A percentile compares a stretch with the other conserved stretches of the same genome.
Conservation (phyloP, 2,888 invertebrate genomes). For the Pardosa pseudoannulata region DNA sequence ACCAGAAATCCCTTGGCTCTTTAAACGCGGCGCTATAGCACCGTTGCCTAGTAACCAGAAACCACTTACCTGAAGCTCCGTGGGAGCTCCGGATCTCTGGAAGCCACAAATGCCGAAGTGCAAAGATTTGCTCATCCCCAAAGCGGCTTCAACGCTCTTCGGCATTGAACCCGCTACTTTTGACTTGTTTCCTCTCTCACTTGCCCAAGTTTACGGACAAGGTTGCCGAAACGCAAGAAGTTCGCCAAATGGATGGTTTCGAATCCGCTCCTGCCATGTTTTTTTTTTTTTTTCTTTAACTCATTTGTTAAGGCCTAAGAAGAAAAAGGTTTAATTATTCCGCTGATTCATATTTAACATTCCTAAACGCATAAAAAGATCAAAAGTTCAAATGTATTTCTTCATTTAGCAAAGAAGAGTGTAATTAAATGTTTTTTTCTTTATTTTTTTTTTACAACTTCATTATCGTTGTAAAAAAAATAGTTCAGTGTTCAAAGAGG, state of each 20-base stretch:
- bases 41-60: conserved; percentile 8
- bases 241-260: conserved; percentile 15
- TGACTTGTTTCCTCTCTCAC: background rate
- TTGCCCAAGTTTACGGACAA: conserved; percentile 11
- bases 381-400: no score
- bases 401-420: no score
- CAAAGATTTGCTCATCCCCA: background rate
- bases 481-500: no score
- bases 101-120: conserved; percentile 17
- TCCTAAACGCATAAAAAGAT: no score
- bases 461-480: no score
- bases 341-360: no score
- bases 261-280: background rate
- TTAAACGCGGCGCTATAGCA: background rate
- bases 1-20: no score
- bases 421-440: no score
- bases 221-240: conserved; percentile 10
- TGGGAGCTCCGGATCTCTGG: conserved; percentile 25
- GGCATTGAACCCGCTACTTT: conserved; percentile 28
- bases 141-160: background rate
- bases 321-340: no score
- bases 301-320: no score
- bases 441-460: no score
- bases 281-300: no score
- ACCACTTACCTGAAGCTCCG: conserved; percentile 25